These are phyloP conservation scores for Dreissena rostriformis DNA, from an alignment of 1,140 invertebrate species.

Conservation along the genomic window DNA sequence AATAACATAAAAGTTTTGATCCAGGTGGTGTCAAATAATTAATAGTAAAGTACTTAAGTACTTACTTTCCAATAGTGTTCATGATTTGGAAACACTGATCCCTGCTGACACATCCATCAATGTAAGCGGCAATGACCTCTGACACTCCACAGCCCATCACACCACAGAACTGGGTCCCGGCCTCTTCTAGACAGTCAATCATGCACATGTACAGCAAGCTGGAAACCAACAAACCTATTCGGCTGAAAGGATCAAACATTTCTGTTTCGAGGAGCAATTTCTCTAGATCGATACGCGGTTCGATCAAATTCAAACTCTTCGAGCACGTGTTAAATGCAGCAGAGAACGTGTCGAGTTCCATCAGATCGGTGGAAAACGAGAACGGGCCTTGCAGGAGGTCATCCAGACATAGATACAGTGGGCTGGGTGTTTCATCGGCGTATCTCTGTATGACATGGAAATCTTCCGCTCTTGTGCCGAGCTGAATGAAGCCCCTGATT, in stretches of 20 bases:
- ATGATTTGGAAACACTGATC: slow-evolving; percentile 46
- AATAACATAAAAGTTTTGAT: not conserved
- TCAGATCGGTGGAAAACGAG: not conserved
- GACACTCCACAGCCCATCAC: slow-evolving; percentile 51
- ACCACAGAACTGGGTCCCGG: slow-evolving; percentile 6
- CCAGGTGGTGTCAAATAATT: too few species aligned
- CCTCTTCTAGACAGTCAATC: slow-evolving; percentile 27
- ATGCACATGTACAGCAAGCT: not conserved
- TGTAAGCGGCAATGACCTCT: slow-evolving; percentile 55
- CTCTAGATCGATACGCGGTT: slow-evolving; percentile 6
- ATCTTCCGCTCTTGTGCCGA: not conserved
- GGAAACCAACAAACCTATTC: slow-evolving; percentile 5
- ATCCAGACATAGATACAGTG: slow-evolving; percentile 20
- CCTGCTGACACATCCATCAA: slow-evolving; percentile 47
- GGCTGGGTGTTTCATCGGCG: too few species aligned
- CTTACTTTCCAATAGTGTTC: slow-evolving; percentile 20
- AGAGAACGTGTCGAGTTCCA: slow-evolving; percentile 11
- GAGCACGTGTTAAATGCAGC: not conserved
- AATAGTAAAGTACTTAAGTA: slow-evolving; percentile 13
- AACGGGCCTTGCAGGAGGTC: not conserved
- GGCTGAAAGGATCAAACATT: not conserved
- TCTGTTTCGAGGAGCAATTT: not conserved
- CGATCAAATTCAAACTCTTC: slow-evolving; percentile 16
- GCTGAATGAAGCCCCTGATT: slow-evolving; percentile 26
- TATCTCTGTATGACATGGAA: not conserved